These are phyloP conservation scores for Chironomus riparius DNA, from an alignment of 2,888 invertebrate genomes.

Conservation along the genomic window DNA sequence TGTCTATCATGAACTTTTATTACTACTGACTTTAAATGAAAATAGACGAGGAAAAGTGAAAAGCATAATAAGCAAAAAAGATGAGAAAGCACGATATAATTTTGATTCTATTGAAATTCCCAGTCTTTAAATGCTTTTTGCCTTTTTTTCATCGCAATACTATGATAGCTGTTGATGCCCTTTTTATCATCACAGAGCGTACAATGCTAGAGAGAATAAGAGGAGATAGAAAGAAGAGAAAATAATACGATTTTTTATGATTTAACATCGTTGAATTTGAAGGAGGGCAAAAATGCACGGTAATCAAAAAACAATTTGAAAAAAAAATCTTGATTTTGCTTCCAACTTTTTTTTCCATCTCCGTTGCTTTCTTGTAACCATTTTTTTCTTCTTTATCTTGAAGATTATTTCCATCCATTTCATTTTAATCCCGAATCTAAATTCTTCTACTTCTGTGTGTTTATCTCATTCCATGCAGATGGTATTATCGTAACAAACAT, in stretches of 20 bases:
- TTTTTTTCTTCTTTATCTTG: constrained; percentile 18
- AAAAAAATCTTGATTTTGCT: constrained; percentile 17
- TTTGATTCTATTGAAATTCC: background rate
- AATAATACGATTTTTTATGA: background rate
- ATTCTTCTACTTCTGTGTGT: background rate
- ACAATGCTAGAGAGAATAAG: too few species aligned
- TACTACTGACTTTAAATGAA: background rate
- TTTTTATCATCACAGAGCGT: too few species aligned
- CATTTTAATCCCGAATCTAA: background rate
- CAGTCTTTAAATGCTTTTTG: background rate
- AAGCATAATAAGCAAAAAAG: background rate
- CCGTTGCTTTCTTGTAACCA: background rate
- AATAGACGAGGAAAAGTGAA: background rate
- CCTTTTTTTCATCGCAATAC: background rate
- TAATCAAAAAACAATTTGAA: constrained; percentile 27
- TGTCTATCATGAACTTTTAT: background rate
- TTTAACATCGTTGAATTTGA: background rate
- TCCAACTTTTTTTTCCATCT: background rate
- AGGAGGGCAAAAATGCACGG: constrained; percentile 14
- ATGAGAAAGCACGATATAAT: too few species aligned
- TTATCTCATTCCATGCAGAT: background rate
- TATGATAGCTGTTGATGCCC: too few species aligned
- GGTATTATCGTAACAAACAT: constrained; percentile 35
- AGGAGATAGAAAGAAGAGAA: too few species aligned
- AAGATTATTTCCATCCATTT: background rate